Evolutionary conservation across 2,113 vertebrate species (phyloP), one percentile per base, ranked within the genome.

Genomic region (Empidonax traillii): DNA sequence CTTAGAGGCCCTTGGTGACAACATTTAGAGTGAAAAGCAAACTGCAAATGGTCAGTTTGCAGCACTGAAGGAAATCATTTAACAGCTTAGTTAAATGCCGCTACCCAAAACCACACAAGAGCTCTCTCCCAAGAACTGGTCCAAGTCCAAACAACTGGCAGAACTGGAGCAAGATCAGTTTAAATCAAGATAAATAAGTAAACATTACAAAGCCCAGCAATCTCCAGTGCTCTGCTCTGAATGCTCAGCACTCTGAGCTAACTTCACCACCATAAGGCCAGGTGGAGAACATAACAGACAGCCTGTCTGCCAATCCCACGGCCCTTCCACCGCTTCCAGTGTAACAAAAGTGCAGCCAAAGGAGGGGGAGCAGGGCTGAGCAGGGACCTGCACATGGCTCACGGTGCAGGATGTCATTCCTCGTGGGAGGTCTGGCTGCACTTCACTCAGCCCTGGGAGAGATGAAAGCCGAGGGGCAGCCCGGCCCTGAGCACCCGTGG

Each of bases 41-140:
- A 52, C 9, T 4, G 21, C 35, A 68, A 41, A 35, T 0, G 0
- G 39, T 51, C 25, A 33, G 4, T 56, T 27, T 67, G 37, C 28
- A 58, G n/a, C 72, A 30, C 1, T 2, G 41, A 77, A 65, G 80
- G 53, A 46, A 76, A 84, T 41, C 24, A 30, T 80, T 72, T n/a
- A 30, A 73, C 10, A 63, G 9, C 39, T 55, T 30, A 28, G 9
- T 47, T n/a, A n/a, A 69, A 83, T 3, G 4, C 9, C 35, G 53
- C 35, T 35, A 49, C 4, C 24, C 30, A 66, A 71, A 92, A 37
- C 3, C 55, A 86, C 53, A n/a, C 25, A n/a, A 30, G 31, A 31
- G 28, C 35, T 78, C 72, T 78, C 72, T 69, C 44, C 43, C 55
- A 83, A 47, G 49, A 59, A 47, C 41, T 13, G 7, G 12, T 35